These are phyloP conservation scores for Macroramphosus scolopax DNA, from an alignment of 2,797 vertebrate species.

Conservation along the genomic window DNA sequence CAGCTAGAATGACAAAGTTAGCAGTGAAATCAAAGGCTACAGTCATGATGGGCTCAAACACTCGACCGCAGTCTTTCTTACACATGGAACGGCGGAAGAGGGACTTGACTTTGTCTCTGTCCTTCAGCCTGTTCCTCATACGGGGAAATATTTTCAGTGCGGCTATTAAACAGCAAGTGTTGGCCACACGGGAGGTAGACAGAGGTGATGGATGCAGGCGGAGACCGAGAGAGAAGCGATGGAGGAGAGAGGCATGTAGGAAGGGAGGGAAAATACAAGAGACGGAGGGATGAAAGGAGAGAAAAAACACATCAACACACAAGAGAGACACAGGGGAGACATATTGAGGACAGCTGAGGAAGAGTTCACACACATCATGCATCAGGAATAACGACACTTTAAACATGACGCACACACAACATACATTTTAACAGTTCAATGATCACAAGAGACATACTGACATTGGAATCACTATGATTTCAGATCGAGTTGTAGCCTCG, in stretches of 20 bases:
- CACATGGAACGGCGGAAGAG: conserved; percentile 74
- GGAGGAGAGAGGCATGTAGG: conserved; percentile 25
- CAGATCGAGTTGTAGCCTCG: neutral
- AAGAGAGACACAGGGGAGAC: conserved; percentile 53
- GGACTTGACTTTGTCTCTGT: conserved; percentile 94
- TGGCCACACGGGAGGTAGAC: conserved; percentile 67
- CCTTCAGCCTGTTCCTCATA: conserved; percentile 95
- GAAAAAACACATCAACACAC: conserved; percentile 41
- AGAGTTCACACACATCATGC: conserved; percentile 41
- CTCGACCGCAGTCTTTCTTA: conserved; percentile 57
- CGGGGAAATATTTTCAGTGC: conserved; percentile 94
- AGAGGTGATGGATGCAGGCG: conserved; percentile 55
- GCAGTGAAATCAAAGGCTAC: conserved; percentile 21
- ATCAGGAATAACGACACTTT: conserved; percentile 23
- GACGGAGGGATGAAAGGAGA: conserved; percentile 16
- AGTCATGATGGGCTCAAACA: conserved; percentile 23
- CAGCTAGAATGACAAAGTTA: conserved; percentile 10
- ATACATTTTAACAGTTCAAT: conserved; percentile 1
- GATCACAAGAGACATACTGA: neutral
- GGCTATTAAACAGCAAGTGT: conserved; percentile 77
- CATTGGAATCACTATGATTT: neutral
- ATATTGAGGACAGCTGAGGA: conserved; percentile 34
- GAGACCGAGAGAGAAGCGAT: conserved; percentile 1
- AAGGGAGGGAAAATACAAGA: conserved; percentile 22
- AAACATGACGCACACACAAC: conserved; percentile 19